These are phyloP conservation scores for Elmis aenea DNA, from an alignment of 2,888 invertebrate genomes.

Conservation along the genomic window DNA sequence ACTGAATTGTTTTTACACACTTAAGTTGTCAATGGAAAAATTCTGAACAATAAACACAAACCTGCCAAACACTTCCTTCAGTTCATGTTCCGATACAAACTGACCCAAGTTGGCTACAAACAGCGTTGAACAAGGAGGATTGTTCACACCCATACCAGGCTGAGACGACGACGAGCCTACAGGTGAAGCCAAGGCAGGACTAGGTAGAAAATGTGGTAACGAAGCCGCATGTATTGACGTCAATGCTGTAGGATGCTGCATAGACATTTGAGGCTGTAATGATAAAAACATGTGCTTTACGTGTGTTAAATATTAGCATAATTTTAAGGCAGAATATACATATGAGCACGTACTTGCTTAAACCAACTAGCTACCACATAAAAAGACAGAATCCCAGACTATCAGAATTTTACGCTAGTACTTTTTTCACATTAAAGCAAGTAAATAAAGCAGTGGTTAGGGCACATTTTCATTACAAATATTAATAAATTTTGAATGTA, in stretches of 20 bases:
- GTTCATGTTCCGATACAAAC: conserved; percentile 96
- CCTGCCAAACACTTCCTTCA: conserved; percentile 98
- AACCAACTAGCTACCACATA: no score
- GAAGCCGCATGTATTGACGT: conserved; percentile 69
- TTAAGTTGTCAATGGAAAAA: no score
- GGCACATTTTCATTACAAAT: no score
- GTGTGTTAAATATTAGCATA: no score
- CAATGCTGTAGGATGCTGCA: conserved; percentile 57
- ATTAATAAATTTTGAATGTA: no score
- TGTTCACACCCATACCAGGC: conserved; percentile 64
- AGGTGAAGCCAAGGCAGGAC: conserved; percentile 89
- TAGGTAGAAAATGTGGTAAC: conserved; percentile 83
- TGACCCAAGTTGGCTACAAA: conserved; percentile 98
- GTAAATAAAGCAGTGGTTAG: no score
- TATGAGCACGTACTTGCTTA: no score
- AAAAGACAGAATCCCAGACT: conserved; percentile 32
- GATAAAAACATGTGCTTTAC: no score
- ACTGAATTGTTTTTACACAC: no score
- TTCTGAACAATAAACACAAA: conserved; percentile 52
- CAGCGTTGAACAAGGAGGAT: conserved; percentile 93
- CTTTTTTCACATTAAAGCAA: conserved; percentile 21
- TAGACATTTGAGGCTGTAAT: conserved; percentile 29
- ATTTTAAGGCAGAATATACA: no score
- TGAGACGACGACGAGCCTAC: conserved; percentile 72
- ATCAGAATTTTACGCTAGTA: conserved; percentile 27